phyloP scores from a whole-genome alignment of 2,113 vertebrate species.

The Serilophus lunatus region DNA sequence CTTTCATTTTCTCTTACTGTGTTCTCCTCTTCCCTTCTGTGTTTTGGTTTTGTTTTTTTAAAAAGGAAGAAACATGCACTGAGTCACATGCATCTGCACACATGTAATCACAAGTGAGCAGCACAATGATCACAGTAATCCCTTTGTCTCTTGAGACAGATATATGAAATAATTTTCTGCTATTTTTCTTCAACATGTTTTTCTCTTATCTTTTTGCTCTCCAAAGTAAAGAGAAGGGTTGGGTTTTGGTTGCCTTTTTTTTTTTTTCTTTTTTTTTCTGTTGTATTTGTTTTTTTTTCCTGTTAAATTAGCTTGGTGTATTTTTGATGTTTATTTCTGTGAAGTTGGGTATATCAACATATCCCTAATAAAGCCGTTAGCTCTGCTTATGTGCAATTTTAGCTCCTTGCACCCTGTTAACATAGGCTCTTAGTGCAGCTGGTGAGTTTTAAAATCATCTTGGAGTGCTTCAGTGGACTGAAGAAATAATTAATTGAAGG shows the following conservation, averaged over 20 bases:
- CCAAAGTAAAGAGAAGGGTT: background rate
- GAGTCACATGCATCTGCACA: background rate
- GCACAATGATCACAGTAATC: background rate
- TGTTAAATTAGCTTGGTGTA: background rate
- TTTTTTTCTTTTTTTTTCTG: background rate
- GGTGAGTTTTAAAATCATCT: constrained; percentile 70
- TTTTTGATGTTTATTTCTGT: background rate
- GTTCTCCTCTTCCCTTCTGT: background rate
- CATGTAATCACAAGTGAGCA: background rate
- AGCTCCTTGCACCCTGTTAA: constrained; percentile 28
- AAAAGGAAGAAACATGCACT: background rate
- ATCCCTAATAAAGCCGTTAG: constrained; percentile 3
- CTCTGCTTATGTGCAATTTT: constrained; percentile 1
- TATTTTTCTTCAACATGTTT: background rate
- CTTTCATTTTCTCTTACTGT: background rate
- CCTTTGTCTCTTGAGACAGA: background rate
- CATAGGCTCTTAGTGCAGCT: constrained; percentile 54
- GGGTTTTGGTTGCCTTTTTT: too few relatives aligned
- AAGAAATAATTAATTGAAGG: constrained; percentile 68
- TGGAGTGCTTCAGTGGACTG: constrained; percentile 67
- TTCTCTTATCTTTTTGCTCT: background rate
- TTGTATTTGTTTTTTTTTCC: background rate
- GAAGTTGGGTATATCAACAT: background rate
- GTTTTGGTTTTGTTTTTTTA: background rate
- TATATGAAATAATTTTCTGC: background rate